Evolutionary conservation across 2,113 vertebrate genomes (phyloP).

Genomic region (Peromyscus californicus): DNA sequence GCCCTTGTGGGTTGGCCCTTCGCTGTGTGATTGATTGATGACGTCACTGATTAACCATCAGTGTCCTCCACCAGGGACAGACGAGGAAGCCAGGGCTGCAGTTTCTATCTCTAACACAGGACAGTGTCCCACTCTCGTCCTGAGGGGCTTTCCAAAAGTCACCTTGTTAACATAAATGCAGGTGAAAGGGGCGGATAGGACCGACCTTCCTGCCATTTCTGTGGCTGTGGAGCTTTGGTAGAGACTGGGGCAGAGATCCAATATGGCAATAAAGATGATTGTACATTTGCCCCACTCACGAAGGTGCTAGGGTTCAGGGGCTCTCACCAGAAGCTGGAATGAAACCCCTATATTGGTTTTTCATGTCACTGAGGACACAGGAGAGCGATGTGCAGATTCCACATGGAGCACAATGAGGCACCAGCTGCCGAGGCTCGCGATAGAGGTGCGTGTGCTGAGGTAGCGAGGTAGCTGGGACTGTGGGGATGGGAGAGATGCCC

Average conservation of each 20-base stretch:
- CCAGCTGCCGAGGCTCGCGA: neutral
- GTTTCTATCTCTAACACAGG: neutral
- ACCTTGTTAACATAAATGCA: neutral
- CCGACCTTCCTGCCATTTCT: neutral
- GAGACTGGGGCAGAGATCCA: neutral
- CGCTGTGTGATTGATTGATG: neutral
- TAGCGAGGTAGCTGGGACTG: neutral
- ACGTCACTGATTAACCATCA: neutral
- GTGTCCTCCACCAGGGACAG: too few relatives aligned
- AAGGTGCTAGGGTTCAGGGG: neutral
- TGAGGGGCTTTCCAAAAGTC: neutral
- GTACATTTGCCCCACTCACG: neutral
- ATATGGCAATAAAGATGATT: neutral
- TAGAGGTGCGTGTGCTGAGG: neutral
- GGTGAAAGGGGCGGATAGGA: neutral
- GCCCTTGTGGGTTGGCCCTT: neutral
- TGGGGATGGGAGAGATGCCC: neutral
- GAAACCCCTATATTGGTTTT: neutral
- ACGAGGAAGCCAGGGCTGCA: too few relatives aligned
- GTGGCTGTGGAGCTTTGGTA: neutral
- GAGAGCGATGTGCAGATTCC: neutral
- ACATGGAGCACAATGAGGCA: neutral
- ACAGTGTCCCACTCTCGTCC: neutral
- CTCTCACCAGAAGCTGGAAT: neutral
- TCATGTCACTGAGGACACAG: neutral